Evolutionary conservation across 35 echinoderm and acorn worm genomes (phyloP).

Genomic region (Ophioderma brevispina): DNA sequence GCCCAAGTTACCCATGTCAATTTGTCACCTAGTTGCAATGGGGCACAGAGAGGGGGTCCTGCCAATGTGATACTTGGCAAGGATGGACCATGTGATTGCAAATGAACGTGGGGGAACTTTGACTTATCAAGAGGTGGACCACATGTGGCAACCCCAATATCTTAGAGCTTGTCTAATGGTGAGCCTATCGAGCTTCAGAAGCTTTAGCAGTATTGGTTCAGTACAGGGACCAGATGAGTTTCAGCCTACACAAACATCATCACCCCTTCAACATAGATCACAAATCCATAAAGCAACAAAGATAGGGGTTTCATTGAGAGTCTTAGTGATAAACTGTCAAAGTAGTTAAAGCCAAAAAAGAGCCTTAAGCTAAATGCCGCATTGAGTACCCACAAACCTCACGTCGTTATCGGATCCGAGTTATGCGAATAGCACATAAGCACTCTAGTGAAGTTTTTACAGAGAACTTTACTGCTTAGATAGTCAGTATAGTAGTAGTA

Average conservation of each 20-base stretch:
- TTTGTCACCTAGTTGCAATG: background rate
- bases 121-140: constrained; percentile 1
- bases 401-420: no score
- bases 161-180: no score
- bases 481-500: no score
- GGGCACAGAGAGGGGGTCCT: constrained; percentile 3
- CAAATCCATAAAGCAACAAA: background rate
- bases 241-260: background rate
- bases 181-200: no score
- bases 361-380: no score
- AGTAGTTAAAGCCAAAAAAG: background rate
- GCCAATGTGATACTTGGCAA: constrained; percentile 18
- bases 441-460: no score
- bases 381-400: no score
- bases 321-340: background rate
- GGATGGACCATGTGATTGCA: constrained; percentile 16
- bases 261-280: background rate
- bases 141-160: background rate
- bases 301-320: background rate
- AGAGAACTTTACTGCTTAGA: no score
- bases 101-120: background rate
- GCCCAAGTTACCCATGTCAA: constrained; percentile 5
- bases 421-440: no score
- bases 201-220: background rate
- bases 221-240: background rate